Conservation (phyloP, 2,888 invertebrate species). For the Sarcophaga caerulescens region DNA sequence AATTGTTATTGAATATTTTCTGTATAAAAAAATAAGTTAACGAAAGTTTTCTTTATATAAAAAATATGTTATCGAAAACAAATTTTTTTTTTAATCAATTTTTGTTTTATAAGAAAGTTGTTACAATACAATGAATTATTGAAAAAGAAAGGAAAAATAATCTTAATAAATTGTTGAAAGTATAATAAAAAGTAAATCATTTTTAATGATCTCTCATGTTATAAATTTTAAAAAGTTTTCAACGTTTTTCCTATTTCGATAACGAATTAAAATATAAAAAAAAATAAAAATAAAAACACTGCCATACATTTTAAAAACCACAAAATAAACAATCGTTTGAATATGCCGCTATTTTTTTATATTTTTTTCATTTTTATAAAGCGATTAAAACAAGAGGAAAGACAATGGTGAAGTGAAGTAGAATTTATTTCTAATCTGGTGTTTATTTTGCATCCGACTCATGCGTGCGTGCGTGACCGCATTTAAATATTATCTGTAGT, state of each 20-base stretch:
- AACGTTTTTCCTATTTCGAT: neutral
- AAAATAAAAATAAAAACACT: neutral
- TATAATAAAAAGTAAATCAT: neutral
- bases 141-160: no score
- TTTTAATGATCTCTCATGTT: neutral
- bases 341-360: neutral
- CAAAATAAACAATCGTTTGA: neutral
- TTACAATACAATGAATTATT: no score
- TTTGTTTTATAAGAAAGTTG: no score
- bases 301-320: neutral
- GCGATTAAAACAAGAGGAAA: neutral
- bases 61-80: no score
- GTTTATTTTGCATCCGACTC: constrained; percentile 53
- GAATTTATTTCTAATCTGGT: constrained; percentile 41
- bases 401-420: neutral
- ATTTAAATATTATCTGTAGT: constrained; percentile 58
- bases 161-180: no score
- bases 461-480: constrained; percentile 55
- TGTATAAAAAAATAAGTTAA: no score
- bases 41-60: no score
- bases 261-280: neutral
- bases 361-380: no score
- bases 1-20: no score
- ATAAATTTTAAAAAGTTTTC: neutral
- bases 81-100: no score